Base-by-base conservation (phyloP, 2,797 vertebrate species). In the Melanogrammus aeglefinus region DNA sequence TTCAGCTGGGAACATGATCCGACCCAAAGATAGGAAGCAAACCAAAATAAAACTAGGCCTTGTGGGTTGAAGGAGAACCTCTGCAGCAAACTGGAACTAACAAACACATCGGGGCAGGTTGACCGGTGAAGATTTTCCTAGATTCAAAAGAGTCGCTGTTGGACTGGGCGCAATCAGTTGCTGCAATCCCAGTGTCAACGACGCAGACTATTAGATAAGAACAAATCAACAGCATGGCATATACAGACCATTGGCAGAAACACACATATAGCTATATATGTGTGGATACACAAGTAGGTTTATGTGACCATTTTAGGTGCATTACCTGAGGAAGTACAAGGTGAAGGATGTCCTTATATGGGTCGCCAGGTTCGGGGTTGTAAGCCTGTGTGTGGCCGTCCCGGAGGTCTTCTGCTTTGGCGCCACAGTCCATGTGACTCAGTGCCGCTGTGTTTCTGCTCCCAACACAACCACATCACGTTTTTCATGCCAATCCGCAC, bases 391-490 rank as follows among this genome's bases (percentile, higher is more conserved):
- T 84, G 80, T 87, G 76, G 1, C 73, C 82, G 72, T 92, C 93
- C 77, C 88, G 81, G 77, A 14, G 39, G 29, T 81, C 78, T 38
- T 83, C 86, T 27, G 63, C 63, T 78, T 84, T 86, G 76, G 94
- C 92, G 82, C 91, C 94, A 41, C 93, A 93, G 29, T 93, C 92
- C 91, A 92, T 95, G 81, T 96, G 93, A 91, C 83, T 93, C 77
- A 91, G 71, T 75, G 94, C 91, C 80, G 94, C 91, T 92, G 96
- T 95, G 88, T 95, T 96, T 92, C 97, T 99, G 79, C 36, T 51
- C 80, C 80, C 72, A 83, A 80, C 72, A 79, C 10, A 4, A 29
- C n/a, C 29, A 16, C 27, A 33, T 29, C 29, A 4, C 69, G 33
- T 71, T 33, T 33, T 33, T 5, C 29, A 33, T 33, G 7, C 24